A percentile compares a stretch with the other conserved stretches of the same genome.
Evolutionary conservation across 2,888 invertebrate species (phyloP).

Genomic region (Thereva unica): DNA sequence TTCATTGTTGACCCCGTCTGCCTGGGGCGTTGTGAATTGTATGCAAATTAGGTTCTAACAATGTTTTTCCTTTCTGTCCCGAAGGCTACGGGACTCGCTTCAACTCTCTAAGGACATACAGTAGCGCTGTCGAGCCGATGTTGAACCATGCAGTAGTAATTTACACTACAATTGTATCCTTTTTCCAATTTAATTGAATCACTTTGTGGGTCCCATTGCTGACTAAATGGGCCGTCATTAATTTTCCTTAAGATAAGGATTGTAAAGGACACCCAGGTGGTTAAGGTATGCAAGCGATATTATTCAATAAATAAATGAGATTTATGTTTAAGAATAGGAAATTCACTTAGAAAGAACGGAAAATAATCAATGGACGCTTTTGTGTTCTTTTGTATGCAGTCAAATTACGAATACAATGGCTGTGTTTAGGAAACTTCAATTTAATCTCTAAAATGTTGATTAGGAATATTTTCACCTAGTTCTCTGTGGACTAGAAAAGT

Average conservation of each 20-base stretch:
- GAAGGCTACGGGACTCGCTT: conserved; percentile 13
- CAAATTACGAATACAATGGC: too few species aligned
- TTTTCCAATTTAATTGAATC: conserved; percentile 42
- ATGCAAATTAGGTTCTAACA: conserved; percentile 38
- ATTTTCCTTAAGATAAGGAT: conserved; percentile 36
- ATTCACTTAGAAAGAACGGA: too few species aligned
- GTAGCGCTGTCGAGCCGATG: conserved; percentile 7
- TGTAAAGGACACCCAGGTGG: conserved; percentile 34
- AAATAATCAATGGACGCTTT: too few species aligned
- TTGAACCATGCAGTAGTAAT: conserved; percentile 38
- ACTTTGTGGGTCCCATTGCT: conserved; percentile 40
- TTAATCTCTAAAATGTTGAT: too few species aligned
- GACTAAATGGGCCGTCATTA: conserved; percentile 38
- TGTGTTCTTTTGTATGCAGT: too few species aligned
- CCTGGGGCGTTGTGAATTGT: conserved; percentile 37
- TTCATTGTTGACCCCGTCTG: conserved; percentile 14
- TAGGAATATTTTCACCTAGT: too few species aligned
- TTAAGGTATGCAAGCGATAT: conserved; percentile 20
- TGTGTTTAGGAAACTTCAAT: too few species aligned
- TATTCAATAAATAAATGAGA: conserved; percentile 6
- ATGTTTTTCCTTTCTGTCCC: conserved; percentile 21
- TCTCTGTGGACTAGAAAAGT: too few species aligned
- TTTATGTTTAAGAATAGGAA: too few species aligned
- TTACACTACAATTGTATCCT: conserved; percentile 42
- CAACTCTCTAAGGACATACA: conserved; percentile 33